These are phyloP conservation scores for Rotaria socialis DNA, from an alignment of 2,888 invertebrate genomes.

Conservation along the genomic window DNA sequence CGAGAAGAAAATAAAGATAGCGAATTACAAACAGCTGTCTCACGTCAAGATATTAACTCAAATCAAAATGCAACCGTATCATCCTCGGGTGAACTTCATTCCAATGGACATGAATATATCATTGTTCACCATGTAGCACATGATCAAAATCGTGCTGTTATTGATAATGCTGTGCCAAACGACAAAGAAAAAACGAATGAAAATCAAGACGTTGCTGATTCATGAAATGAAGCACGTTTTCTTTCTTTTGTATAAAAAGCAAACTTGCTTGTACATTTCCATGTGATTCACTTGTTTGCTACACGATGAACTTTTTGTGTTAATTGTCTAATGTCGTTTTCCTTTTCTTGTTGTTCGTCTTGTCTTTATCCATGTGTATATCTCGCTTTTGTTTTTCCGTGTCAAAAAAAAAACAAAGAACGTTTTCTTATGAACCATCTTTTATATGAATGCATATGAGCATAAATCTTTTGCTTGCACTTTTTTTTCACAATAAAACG, in stretches of 20 bases:
- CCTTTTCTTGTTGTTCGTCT: not conserved
- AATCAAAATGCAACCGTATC: not conserved
- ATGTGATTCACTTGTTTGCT: not conserved
- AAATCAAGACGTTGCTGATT: not conserved
- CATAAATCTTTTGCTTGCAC: not conserved
- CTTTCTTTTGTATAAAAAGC: not conserved
- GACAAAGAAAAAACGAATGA: not conserved
- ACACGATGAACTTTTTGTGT: not conserved
- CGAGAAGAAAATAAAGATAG: conserved; percentile 12
- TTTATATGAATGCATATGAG: not conserved
- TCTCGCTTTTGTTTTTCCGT: not conserved
- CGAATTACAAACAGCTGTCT: conserved; percentile 14
- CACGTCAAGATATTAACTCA: not conserved
- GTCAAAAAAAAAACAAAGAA: not conserved
- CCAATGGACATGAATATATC: conserved; percentile 11
- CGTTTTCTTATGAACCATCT: not conserved
- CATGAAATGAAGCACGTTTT: not conserved
- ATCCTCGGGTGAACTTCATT: not conserved
- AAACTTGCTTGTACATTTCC: not conserved
- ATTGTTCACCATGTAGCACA: not conserved
- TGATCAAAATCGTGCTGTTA: not conserved
- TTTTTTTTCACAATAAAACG: not conserved
- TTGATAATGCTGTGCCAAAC: not conserved
- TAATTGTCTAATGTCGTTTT: no score
- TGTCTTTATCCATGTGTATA: not conserved